Base-by-base conservation (phyloP, 2,888 invertebrate genomes). In the Dicyrtomina minuta region DNA sequence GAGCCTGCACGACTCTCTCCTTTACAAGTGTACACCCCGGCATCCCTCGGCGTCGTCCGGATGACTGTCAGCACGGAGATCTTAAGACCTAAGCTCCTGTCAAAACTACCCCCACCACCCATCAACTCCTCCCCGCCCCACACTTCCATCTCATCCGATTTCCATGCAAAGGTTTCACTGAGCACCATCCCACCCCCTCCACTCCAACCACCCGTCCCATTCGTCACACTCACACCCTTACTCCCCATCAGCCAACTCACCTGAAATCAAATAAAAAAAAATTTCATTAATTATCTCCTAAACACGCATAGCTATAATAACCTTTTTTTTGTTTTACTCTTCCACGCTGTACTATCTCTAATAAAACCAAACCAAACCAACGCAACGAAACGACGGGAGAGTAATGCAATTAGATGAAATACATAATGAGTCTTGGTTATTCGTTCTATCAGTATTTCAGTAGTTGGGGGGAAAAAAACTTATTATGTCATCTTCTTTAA, bases 1-100 rank as follows among this genome's bases (percentile, higher is more conserved):
- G 86, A 87, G 1, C 91, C 92, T 4, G 92, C 92, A 81, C 89
- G 88, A 80, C 91, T 92, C 81, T 91, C 90, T 0, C 91, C 91
- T 66, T 87, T 85, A 80, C 92, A 92, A 55, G 87, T 87, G 80
- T 91, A 92, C 59, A 87, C 84, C 51, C 91, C 91, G 46, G 90
- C 87, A 81, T 92, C 91, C 81, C 89, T 89, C 74, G 88, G 82
- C 72, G 90, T 90, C 8, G 88, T 88, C 39, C 88, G 86, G 78
- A 88, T 85, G 74, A 91, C 88, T 6, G 89, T 90, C 80, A 92
- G 83, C 81, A 89, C 89, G 80, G 89, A 90, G 66, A 87, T 87
- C 79, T 87, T 87, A 53, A 74, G 56, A 33, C 77, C 77, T 44
- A 76, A 71, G 39, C 73, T 73, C 58, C 70, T 69, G 49, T 73